Evolutionary conservation across 2,888 invertebrate species (phyloP).

Genomic region (Leptinotarsa rubiginosa): DNA sequence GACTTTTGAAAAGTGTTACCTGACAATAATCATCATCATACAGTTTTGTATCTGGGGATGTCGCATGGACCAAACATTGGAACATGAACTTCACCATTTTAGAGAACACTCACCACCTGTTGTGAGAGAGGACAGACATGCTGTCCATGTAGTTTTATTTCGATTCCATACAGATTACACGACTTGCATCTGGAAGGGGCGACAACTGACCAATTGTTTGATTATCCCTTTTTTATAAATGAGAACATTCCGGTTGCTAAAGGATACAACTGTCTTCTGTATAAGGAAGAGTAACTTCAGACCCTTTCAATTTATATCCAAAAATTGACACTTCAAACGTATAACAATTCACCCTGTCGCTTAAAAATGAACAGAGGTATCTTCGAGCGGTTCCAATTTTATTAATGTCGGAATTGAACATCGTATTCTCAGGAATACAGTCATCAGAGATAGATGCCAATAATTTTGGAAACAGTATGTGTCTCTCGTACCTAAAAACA

Average conservation of each 20-base stretch:
- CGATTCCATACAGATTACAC: too few species aligned
- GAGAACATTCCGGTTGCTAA: constrained; percentile 52
- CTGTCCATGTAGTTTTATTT: too few species aligned
- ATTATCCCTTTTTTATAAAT: too few species aligned
- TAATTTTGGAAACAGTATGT: constrained; percentile 94
- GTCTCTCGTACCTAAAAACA: constrained; percentile 85
- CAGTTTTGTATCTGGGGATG: too few species aligned
- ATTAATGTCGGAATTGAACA: constrained; percentile 91
- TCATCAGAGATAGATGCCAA: constrained; percentile 89
- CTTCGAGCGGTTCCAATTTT: constrained; percentile 91
- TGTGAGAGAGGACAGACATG: too few species aligned
- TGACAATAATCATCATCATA: too few species aligned
- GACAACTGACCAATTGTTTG: too few species aligned
- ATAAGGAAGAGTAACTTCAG: constrained; percentile 82
- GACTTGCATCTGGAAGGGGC: too few species aligned
- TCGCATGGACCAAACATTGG: too few species aligned
- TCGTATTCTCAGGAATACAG: constrained; percentile 85
- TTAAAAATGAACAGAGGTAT: constrained; percentile 79
- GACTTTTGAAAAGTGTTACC: too few species aligned
- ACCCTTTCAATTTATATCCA: constrained; percentile 82
- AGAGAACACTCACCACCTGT: too few species aligned
- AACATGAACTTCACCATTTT: too few species aligned
- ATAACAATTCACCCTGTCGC: constrained; percentile 87
- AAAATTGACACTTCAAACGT: constrained; percentile 91
- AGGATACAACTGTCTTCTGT: constrained; percentile 97